phyloP scores from a whole-genome alignment of 2,888 invertebrate genomes.

The Hypsopygia costalis region DNA sequence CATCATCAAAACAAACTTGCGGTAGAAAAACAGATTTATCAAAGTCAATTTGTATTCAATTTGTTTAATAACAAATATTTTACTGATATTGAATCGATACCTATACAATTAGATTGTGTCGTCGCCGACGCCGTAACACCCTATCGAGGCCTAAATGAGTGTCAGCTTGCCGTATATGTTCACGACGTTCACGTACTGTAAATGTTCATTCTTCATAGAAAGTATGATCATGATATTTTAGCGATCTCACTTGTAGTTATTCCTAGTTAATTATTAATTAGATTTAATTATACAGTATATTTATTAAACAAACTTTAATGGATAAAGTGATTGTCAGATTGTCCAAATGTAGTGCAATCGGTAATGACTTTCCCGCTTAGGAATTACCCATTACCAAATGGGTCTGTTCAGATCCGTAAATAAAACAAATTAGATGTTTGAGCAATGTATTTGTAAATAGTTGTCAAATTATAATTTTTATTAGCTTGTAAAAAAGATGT shows the following conservation, averaged over 20 bases:
- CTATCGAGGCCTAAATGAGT: conserved; percentile 5
- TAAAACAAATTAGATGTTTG: neutral
- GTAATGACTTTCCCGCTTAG: neutral
- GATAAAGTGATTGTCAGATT: conserved; percentile 5
- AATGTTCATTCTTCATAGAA: conserved; percentile 17
- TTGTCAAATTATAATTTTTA: conserved; percentile 21
- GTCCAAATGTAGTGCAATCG: neutral
- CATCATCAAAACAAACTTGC: too few relatives aligned
- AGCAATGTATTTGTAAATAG: conserved; percentile 19
- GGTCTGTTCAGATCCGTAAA: neutral
- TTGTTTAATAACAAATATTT: too few relatives aligned
- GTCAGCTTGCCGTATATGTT: neutral
- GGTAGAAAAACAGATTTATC: too few relatives aligned
- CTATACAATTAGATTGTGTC: too few relatives aligned
- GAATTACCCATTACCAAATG: neutral
- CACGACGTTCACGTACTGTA: too few relatives aligned
- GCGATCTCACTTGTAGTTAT: conserved; percentile 59
- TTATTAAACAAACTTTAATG: conserved; percentile 3
- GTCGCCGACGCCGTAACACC: too few relatives aligned
- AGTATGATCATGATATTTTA: conserved; percentile 31
- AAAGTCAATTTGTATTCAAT: too few relatives aligned
- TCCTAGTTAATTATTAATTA: conserved; percentile 28
- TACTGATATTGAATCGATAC: too few relatives aligned
- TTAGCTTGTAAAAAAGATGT: conserved; percentile 22
- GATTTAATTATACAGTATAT: conserved; percentile 8